Evolutionary conservation across 2,113 vertebrate species (phyloP).

Genomic region (Tringa solitaria): DNA sequence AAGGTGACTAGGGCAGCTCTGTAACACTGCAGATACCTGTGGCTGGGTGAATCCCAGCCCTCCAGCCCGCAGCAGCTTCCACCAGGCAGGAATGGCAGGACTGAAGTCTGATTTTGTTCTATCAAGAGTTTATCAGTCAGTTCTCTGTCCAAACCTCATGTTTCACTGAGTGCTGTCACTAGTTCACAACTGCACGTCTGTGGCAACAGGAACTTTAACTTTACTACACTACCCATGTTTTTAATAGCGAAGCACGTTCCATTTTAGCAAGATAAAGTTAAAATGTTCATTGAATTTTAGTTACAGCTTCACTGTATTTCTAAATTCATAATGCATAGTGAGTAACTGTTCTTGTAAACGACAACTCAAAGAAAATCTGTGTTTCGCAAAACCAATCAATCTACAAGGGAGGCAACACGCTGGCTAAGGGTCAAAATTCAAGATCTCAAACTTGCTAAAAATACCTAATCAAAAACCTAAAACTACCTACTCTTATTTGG

Average conservation of each 20-base stretch:
- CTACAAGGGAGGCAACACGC: neutral
- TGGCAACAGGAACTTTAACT: neutral
- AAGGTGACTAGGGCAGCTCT: neutral
- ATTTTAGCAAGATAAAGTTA: neutral
- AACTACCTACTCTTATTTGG: neutral
- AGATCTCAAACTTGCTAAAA: neutral
- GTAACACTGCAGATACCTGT: neutral
- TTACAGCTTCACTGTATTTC: neutral
- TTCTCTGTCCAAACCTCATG: neutral
- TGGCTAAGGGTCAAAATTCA: neutral
- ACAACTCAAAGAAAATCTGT: neutral
- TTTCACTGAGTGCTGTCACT: neutral
- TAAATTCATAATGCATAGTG: neutral
- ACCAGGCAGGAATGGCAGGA: neutral
- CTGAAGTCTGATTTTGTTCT: neutral
- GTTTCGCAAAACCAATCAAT: neutral
- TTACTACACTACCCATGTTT: neutral
- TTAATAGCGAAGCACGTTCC: neutral
- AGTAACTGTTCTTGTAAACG: neutral
- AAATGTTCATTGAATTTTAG: neutral
- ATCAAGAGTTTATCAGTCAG: neutral
- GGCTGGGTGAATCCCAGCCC: neutral
- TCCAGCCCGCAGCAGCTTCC: fast-evolving
- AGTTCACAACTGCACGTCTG: neutral
- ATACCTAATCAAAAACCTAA: neutral